A percentile compares a stretch with the other conserved stretches of the same genome.
Conservation (phyloP, 2,113 vertebrate genomes). For the Cettia cetti region DNA sequence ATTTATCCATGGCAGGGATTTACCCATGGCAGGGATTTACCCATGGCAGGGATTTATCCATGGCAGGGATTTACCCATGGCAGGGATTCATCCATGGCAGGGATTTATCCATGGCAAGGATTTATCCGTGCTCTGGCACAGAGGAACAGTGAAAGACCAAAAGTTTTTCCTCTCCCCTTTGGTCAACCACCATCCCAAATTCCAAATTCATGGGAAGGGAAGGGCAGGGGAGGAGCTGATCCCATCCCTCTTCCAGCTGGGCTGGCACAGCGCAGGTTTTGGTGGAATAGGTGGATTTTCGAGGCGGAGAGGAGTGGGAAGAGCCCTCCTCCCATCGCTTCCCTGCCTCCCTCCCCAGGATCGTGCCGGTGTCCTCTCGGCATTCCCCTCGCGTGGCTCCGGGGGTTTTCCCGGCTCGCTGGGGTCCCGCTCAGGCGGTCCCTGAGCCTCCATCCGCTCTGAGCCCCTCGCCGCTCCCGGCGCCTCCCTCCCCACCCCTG, state of each 20-base stretch:
- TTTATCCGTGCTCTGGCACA: neutral
- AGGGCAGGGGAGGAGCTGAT: neutral
- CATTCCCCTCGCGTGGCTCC: neutral
- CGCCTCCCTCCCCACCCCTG: neutral
- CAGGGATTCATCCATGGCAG: fast-evolving
- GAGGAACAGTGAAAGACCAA: too few species aligned
- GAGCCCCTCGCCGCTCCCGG: neutral
- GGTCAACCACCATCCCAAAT: neutral
- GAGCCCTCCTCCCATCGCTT: neutral
- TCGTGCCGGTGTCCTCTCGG: neutral
- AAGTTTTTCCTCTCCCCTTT: neutral
- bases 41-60: fast-evolving
- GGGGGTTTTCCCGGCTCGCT: neutral
- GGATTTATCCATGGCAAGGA: fast-evolving
- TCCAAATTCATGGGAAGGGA: neutral
- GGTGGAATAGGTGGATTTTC: neutral
- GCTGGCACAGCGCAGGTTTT: fast-evolving
- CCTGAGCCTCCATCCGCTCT: neutral
- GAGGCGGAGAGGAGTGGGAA: fast-evolving
- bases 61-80: neutral
- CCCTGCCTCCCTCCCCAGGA: neutral
- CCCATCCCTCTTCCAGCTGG: neutral
- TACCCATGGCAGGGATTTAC: fast-evolving
- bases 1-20: neutral
- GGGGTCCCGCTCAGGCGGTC: conserved; percentile 16